phyloP scores from a whole-genome alignment of 2,888 invertebrate species.

The Tupiocoris notatus region DNA sequence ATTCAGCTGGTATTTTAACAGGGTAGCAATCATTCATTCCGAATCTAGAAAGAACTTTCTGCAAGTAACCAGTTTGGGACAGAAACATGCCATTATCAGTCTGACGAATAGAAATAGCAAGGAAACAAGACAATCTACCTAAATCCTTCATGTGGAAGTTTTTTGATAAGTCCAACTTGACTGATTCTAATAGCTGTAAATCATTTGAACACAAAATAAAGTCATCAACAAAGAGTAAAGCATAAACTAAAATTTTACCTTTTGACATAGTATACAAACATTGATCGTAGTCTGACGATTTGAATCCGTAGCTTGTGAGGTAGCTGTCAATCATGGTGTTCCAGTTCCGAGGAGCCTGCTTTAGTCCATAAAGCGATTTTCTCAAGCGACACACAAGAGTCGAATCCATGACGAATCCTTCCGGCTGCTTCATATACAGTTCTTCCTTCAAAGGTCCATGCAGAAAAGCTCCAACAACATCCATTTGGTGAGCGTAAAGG shows the following conservation, averaged over 20 bases:
- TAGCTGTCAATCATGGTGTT: background rate
- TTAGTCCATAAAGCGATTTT: background rate
- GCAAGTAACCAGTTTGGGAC: constrained; percentile 6
- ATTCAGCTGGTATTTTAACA: constrained; percentile 17
- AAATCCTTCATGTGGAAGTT: background rate
- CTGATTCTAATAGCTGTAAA: too few species aligned
- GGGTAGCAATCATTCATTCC: constrained; percentile 18
- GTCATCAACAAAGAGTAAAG: background rate
- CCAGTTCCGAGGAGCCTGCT: constrained; percentile 9
- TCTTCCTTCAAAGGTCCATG: constrained; percentile 1
- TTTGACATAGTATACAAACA: too few species aligned
- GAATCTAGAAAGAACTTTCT: constrained; percentile 18
- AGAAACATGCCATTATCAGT: constrained; percentile 13
- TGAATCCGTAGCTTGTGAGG: background rate
- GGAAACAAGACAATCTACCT: constrained; percentile 7
- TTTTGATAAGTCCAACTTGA: background rate
- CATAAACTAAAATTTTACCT: too few species aligned
- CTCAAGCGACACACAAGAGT: background rate
- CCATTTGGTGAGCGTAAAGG: background rate
- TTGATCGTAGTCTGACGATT: background rate
- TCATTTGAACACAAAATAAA: background rate
- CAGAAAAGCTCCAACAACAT: constrained; percentile 10
- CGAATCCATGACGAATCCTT: background rate
- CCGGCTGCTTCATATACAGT: constrained; percentile 12
- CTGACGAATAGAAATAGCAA: constrained; percentile 9